Evolutionary conservation across 2,888 invertebrate species (phyloP), one percentile per base, ranked within the genome.

Genomic region (Euplexia lucipara): DNA sequence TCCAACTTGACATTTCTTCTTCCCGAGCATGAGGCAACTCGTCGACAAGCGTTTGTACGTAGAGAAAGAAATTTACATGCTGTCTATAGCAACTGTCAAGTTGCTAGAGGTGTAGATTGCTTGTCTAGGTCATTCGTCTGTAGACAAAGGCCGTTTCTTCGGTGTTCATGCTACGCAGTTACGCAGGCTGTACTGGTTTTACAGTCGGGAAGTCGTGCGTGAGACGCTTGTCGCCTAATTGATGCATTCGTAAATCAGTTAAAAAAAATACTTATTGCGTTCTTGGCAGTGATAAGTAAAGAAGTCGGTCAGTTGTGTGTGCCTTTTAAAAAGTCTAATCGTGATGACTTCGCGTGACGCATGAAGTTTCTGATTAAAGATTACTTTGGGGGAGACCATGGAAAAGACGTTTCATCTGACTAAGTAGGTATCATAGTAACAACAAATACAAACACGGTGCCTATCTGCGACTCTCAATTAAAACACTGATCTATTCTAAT

Each of bases 201-300:
- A 62, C 9, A 48, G 62, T 62, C 82, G 83, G 86, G 84, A 85
- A 84, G 79, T 81, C 62, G 75, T 75, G 76, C 70, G 78, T 75
- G 76, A 69, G 78, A 82, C 78, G 75, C 72, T 77, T 72, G 78
- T 76, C 70, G 70, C 71, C 74, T 81, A 79, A 80, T 75, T 83
- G 75, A 81, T 82, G 79, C 80, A 79, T 81, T 83, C 75, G 82
- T n/a, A 26, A 79, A 74, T 68, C 73, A 72, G 59, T 76, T 79
- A 81, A 81, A 74, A 63, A 70, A 65, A 73, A 72, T 5, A 26
- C 71, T n/a, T 59, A 51, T 35, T 51, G 45, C 18, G 59, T 78
- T 71, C 68, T 66, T 74, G 64, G 69, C 72, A 78, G 83, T 76
- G 62, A 72, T 78, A 78, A 76, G 73, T 59, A 70, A 78, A 76